Base-by-base conservation (phyloP, 2,113 vertebrate species). In the Phrynosoma blainvillii region DNA sequence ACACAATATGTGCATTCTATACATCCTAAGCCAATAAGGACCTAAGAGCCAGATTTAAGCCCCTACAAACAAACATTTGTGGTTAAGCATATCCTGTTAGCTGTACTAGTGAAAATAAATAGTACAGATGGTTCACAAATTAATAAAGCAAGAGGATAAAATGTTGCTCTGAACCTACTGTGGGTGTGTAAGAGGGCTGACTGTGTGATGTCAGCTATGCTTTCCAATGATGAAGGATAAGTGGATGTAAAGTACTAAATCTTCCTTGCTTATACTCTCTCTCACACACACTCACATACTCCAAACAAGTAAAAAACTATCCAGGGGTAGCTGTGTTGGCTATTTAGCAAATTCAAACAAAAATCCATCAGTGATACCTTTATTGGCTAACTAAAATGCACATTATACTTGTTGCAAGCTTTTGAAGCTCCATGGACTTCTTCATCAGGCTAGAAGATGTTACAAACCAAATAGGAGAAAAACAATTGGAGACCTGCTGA, bases 71-170 rank as follows among this genome's bases (percentile, higher is more conserved):
- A 36, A 59, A 59, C 10, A 62, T 16, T 16, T 62, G 59, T 62
- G 13, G 16, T 16, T 62, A 62, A 62, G 59, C 59, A 14, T 62
- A 62, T 18, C 59, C 59, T 78, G 74, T 77, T 78, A 52, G 84
- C 27, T 66, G 42, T 16, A 65, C 54, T 62, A 47, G 25, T 23
- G 14, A 68, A 68, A 68, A 70, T 70, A 83, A 74, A 80, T 70
- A 77, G 20, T 20, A 68, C 16, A 18, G 12, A 68, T 32, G 40
- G 54, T 78, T 77, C 52, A 30, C 14, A 68, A 47, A 77, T 70
- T 68, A 77, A 84, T 88, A 56, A 78, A 77, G n/a, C 81, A 78
- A 47, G 62, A 88, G 14, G 56, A 70, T 40, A 78, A 77, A 74
- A 32, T 77, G 62, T 13, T 83, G 59, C 62, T 30, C 23, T 30